Base-by-base conservation (phyloP, 1,140 invertebrate species). In the Aphis gossypii region DNA sequence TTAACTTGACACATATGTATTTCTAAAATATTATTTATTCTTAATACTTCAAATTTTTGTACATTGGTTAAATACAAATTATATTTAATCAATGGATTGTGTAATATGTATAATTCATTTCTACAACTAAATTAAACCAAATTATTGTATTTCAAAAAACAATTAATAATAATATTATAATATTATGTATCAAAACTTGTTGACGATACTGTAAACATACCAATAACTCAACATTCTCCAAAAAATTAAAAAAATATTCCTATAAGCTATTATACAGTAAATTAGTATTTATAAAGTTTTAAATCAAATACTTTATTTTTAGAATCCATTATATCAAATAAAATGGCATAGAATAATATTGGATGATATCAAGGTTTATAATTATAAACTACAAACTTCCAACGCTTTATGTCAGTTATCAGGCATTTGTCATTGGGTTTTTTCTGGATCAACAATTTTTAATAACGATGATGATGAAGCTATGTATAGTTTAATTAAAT, bases 381-480 rank as follows among this genome's bases (percentile, higher is more conserved):
- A n/a, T 51, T 35, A 54, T 44, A 89, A 89, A n/a, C 48, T 35
- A 6, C 87, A 89, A 38, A 51, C 46, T 51, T 89, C 87, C 2
- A 89, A 54, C 2, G 87, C 87, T 20, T 51, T 89, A n/a, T 51
- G 46, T n/a, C 87, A 89, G 11, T 38, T 89, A 44, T 54, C 48
- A 89, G 35, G 87, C 1, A 89, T 51, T 89, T 89, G 87, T 54
- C 48, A 51, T 51, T 89, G 87, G 87, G 48, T 46, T 35, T 89
- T 89, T n/a, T 30, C 35, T 89, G 48, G n/a, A 54, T 6, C 48
- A 89, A 35, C 48, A 51, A n/a, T 54, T 89, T 21, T 89, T 51
- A n/a, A 89, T 35, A 46, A 89, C 4, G 48, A 89, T 48, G 48
- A 89, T 54, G 87, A 89, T 89, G 35, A 51, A n/a, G 46, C 44